Evolutionary conservation across 2,797 vertebrate genomes (phyloP).

Genomic region (Silurus aristotelis): DNA sequence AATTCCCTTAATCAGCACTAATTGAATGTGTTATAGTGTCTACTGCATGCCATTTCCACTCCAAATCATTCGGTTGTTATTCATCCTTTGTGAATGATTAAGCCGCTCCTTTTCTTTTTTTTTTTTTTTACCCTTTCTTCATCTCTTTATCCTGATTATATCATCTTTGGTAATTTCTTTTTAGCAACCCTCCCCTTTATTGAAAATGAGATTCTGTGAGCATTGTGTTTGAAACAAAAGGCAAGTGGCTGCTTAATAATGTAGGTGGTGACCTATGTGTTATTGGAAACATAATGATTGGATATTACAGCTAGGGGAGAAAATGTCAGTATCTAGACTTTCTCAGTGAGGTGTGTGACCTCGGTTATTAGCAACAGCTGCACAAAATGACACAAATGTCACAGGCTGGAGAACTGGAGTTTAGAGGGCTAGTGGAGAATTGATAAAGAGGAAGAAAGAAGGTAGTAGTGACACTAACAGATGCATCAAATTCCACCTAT

Average conservation of each 20-base stretch:
- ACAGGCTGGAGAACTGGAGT: constrained; percentile 46
- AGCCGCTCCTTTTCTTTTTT: not conserved
- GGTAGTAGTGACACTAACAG: constrained; percentile 40
- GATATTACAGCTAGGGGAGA: constrained; percentile 58
- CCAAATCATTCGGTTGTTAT: not conserved
- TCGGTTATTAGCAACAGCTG: constrained; percentile 61
- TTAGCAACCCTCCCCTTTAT: constrained; percentile 48
- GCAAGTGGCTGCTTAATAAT: constrained; percentile 60
- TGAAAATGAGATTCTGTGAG: constrained; percentile 50
- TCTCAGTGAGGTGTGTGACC: constrained; percentile 55
- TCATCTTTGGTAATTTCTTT: not conserved
- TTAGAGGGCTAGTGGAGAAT: constrained; percentile 31
- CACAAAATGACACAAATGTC: constrained; percentile 58
- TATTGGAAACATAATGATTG: constrained; percentile 61
- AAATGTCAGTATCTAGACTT: constrained; percentile 59
- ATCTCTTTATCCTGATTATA: constrained; percentile 2
- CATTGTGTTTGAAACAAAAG: constrained; percentile 54
- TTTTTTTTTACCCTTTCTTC: constrained; percentile 17
- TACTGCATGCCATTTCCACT: not conserved
- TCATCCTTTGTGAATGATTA: not conserved
- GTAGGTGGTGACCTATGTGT: constrained; percentile 57
- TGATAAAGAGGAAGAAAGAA: constrained; percentile 43
- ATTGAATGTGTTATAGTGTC: constrained; percentile 7
- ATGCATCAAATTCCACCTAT: constrained; percentile 53
- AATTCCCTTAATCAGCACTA: not conserved